These are phyloP conservation scores for Pseudolycoriella hygida DNA, from an alignment of 2,888 invertebrate genomes.

Conservation along the genomic window DNA sequence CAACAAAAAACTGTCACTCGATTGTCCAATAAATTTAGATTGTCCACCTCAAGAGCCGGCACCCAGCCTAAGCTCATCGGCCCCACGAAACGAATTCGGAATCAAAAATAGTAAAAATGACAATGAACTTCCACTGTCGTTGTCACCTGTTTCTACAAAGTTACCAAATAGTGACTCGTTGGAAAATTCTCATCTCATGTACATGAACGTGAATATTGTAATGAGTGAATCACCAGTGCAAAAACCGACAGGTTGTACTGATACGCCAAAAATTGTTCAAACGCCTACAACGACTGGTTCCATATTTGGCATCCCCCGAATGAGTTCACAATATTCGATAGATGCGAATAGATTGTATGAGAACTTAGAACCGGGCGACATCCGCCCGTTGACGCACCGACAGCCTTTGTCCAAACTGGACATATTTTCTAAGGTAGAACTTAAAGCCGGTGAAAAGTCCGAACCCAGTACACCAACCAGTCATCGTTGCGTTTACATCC, in stretches of 20 bases:
- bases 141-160: conserved; percentile 1
- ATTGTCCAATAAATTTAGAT: conserved; percentile 20
- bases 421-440: conserved; percentile 13
- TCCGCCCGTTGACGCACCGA: conserved; percentile 9
- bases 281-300: background rate
- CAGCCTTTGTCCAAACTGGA: conserved; percentile 13
- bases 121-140: background rate
- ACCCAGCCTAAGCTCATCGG: conserved; percentile 12
- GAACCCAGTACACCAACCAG: conserved; percentile 9
- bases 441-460: conserved; percentile 7
- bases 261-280: conserved; percentile 2
- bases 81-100: background rate
- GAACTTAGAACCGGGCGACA: conserved; percentile 13
- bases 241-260: conserved; percentile 16
- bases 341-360: conserved; percentile 14
- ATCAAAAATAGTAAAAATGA: background rate
- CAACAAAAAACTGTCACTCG: conserved; percentile 18
- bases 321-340: conserved; percentile 5
- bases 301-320: background rate
- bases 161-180: conserved; percentile 6
- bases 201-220: conserved; percentile 32
- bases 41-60: conserved; percentile 26
- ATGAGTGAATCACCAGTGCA: conserved; percentile 19
- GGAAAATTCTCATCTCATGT: conserved; percentile 22
- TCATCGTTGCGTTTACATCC: conserved; percentile 24